Evolutionary conservation across 2,113 vertebrate genomes (phyloP).

Genomic region (Irena cyanogastra): DNA sequence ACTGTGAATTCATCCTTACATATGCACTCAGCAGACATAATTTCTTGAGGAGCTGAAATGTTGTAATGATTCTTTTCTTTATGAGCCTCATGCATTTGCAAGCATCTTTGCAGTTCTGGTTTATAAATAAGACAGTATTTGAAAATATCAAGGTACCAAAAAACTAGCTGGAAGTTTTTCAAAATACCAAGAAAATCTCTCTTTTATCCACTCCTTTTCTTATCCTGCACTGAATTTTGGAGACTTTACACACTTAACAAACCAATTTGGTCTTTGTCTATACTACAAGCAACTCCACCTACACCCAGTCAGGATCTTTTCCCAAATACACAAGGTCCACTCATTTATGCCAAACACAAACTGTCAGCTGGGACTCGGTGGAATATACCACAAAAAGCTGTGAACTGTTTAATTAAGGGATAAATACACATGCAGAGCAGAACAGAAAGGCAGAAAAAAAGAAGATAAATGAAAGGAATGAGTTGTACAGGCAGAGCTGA

Average conservation of each 20-base stretch:
- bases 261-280: background rate
- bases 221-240: background rate
- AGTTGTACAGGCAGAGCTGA: background rate
- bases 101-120: background rate
- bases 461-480: background rate
- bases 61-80: background rate
- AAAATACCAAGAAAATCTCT: background rate
- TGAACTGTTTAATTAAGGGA: background rate
- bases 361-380: background rate
- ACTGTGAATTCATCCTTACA: background rate
- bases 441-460: background rate
- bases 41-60: background rate
- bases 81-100: background rate
- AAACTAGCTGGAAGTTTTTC: background rate
- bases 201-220: background rate
- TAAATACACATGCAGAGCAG: background rate
- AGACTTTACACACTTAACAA: background rate
- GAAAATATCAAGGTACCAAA: background rate
- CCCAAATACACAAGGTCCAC: background rate
- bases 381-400: background rate
- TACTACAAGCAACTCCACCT: background rate
- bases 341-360: background rate
- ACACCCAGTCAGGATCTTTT: background rate
- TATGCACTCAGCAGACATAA: background rate
- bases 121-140: background rate